Evolutionary conservation across 2,113 vertebrate species (phyloP).

Genomic region (Apteryx mantelli): DNA sequence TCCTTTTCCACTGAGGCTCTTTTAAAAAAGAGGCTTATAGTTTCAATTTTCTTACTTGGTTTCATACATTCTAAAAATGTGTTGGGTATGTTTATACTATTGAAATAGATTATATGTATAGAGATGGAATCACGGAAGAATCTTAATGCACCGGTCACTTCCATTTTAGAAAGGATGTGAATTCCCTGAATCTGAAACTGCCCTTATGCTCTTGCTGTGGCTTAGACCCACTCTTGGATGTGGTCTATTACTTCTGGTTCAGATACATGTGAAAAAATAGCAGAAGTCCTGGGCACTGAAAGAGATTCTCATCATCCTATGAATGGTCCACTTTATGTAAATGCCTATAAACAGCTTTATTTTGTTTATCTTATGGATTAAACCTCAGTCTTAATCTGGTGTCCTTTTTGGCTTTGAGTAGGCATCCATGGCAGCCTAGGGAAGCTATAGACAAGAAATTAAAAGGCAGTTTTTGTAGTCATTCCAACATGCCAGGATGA

Average conservation of each 20-base stretch:
- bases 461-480: not conserved
- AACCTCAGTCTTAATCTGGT: not conserved
- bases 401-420: slow-evolving; percentile 8
- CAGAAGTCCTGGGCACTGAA: not conserved
- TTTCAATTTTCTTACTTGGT: not conserved
- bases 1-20: not conserved
- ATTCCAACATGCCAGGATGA: not conserved
- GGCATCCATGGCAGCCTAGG: not conserved
- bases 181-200: not conserved
- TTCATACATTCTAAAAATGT: not conserved
- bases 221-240: not conserved
- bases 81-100: not conserved
- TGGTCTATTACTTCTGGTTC: not conserved
- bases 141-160: not conserved
- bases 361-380: slow-evolving; percentile 49
- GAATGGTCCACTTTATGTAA: not conserved
- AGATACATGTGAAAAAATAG: not conserved
- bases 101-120: not conserved
- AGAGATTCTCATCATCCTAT: not conserved
- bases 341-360: slow-evolving; percentile 2
- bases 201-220: not conserved
- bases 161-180: not conserved
- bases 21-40: not conserved
- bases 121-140: not conserved
- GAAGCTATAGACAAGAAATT: not conserved